Evolutionary conservation across 1,140 invertebrate genomes (phyloP).

Genomic region (Hyles euphorbiae): DNA sequence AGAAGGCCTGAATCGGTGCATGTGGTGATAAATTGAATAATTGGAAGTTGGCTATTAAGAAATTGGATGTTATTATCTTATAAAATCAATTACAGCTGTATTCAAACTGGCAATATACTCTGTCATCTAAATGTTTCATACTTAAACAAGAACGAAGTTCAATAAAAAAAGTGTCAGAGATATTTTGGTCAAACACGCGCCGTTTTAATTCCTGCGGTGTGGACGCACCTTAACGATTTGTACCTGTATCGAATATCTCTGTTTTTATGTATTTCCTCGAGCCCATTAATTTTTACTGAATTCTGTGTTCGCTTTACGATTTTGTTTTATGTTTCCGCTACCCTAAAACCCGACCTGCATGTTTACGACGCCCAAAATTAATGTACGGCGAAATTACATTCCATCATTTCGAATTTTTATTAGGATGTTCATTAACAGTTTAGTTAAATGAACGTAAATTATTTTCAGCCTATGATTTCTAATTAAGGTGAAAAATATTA

Average conservation of each 20-base stretch:
- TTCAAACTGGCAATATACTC: too few relatives aligned
- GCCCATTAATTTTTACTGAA: slow-evolving; percentile 31
- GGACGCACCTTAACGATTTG: background rate
- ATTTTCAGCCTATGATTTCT: background rate
- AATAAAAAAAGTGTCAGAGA: too few relatives aligned
- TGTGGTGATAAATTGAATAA: too few relatives aligned
- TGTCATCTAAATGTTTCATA: too few relatives aligned
- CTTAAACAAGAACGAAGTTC: too few relatives aligned
- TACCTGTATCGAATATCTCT: slow-evolving; percentile 20
- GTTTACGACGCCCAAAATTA: slow-evolving; percentile 25
- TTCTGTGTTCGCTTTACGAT: slow-evolving; percentile 34
- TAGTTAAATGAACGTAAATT: slow-evolving; percentile 4
- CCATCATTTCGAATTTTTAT: slow-evolving; percentile 12
- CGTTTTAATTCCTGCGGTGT: too few relatives aligned
- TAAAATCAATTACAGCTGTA: too few relatives aligned
- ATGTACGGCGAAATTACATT: slow-evolving; percentile 19
- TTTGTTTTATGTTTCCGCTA: slow-evolving; percentile 28
- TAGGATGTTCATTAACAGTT: slow-evolving; percentile 15
- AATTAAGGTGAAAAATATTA: too few relatives aligned
- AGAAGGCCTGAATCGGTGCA: too few relatives aligned
- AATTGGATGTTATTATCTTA: too few relatives aligned
- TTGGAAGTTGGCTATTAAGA: too few relatives aligned
- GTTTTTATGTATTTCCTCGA: slow-evolving; percentile 20
- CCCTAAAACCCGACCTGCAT: slow-evolving; percentile 23
- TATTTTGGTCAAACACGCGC: too few relatives aligned